phyloP scores from a whole-genome alignment of 2,113 vertebrate species.

The Saguinus imperator region DNA sequence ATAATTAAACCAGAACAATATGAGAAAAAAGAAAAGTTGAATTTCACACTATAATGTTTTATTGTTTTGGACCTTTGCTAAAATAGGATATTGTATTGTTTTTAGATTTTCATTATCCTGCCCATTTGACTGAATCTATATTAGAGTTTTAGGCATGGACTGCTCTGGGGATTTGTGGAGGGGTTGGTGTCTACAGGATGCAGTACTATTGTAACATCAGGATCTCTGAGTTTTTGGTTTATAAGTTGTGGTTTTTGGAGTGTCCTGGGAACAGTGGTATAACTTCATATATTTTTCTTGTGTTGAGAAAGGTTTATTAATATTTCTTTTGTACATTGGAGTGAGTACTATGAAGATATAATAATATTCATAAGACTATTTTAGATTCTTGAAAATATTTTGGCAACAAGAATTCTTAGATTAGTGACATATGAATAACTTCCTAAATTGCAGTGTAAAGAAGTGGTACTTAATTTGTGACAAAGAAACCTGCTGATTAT shows the following conservation, averaged over 20 bases:
- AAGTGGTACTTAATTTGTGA: not conserved
- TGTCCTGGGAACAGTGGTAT: not conserved
- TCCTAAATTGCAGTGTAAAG: not conserved
- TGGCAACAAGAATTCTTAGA: not conserved
- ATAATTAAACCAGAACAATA: not conserved
- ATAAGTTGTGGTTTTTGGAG: not conserved
- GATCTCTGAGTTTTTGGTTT: not conserved
- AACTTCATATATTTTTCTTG: not conserved
- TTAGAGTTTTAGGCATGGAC: not conserved
- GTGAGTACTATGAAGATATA: not conserved
- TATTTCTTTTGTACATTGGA: not conserved
- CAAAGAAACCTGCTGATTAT: not conserved
- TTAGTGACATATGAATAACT: not conserved
- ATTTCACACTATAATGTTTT: not conserved
- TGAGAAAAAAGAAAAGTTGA: slow-evolving; percentile 17
- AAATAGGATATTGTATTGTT: slow-evolving; percentile 42
- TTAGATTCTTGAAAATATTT: slow-evolving; percentile 18
- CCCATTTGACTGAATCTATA: not conserved
- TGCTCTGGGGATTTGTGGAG: not conserved
- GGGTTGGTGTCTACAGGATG: not conserved
- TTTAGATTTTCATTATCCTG: not conserved
- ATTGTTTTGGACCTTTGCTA: not conserved
- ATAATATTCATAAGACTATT: not conserved
- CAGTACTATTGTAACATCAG: not conserved
- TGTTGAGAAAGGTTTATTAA: slow-evolving; percentile 15